Evolutionary conservation across 1,140 invertebrate species (phyloP), one percentile per base, ranked within the genome.

Genomic region (Drosophila obscura): DNA sequence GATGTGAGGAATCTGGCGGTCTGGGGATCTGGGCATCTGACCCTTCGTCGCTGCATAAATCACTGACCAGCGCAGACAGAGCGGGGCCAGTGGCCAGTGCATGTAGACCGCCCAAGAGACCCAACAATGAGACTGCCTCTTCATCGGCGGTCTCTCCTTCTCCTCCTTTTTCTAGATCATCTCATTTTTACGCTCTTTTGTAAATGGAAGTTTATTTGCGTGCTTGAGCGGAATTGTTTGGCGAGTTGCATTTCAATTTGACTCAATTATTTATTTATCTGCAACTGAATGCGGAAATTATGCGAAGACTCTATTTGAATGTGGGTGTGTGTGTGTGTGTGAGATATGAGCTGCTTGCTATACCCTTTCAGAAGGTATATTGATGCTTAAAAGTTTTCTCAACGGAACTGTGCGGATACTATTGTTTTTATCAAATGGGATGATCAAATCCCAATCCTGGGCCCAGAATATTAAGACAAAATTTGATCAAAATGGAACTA

Each of bases 241-340:
- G 83, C 76, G 83, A 82, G 83, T 75, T 87, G 83, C 83, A 87
- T 87, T 87, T 87, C 83, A 87, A 87, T 87, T 87, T 87, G 83
- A 87, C 83, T 87, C 83, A 87, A 87, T 87, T 87, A 87, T 87
- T 87, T 87, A 87, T 87, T 87, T 87, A 87, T 87, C 83, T 87
- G 58, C 82, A 81, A 82, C 72, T 88, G 83, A 87, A 87, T 87
- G 82, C 82, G 83, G 83, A 87, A 87, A 87, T 82, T 87, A 87
- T 87, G 74, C 81, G 82, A 79, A 84, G 65, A 64, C 50, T 50
- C 41, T 35, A 11, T 49, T 4, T 51, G 1, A 24, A 5, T 44
- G 7, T 48, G 24, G 24, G 41, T 44, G 28, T 44, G 50, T 51
- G 28, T 59, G 11, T 48, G 73, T 1, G 35, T 39, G 9, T 39